These are phyloP conservation scores for Tyrannus savana DNA, from an alignment of 2,113 vertebrate genomes.

Conservation along the genomic window DNA sequence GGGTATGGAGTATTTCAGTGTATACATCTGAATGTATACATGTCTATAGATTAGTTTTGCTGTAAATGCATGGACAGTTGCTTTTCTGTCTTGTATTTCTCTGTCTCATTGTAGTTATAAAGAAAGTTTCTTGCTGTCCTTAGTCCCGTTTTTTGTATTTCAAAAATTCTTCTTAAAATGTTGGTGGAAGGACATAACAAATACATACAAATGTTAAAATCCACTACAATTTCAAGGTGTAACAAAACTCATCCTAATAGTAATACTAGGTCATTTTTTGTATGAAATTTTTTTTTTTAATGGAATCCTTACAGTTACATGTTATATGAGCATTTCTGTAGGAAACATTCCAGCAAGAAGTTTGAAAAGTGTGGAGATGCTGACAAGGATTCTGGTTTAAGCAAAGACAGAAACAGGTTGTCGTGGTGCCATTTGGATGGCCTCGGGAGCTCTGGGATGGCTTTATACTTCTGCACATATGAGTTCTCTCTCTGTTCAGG, in stretches of 20 bases:
- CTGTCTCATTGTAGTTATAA: not conserved
- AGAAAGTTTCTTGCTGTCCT: not conserved
- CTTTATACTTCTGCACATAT: not conserved
- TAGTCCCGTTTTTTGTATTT: not conserved
- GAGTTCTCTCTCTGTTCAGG: not conserved
- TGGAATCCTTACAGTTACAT: not conserved
- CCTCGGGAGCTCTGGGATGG: not conserved
- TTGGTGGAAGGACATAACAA: not conserved
- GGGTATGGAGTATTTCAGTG: not conserved
- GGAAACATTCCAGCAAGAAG: not conserved
- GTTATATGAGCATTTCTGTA: not conserved
- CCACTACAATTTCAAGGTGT: not conserved
- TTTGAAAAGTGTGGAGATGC: not conserved
- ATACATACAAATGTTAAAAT: not conserved
- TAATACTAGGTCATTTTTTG: not conserved
- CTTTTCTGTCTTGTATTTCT: not conserved
- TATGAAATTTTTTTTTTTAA: not conserved
- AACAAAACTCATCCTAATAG: not conserved
- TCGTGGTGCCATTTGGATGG: not conserved
- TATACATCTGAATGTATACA: not conserved
- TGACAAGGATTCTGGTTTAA: not conserved
- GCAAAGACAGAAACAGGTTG: not conserved
- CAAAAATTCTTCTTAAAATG: not conserved
- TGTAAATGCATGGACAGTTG: not conserved
- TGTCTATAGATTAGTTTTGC: not conserved